A percentile compares a stretch with the other conserved stretches of the same genome.
Evolutionary conservation across 2,888 invertebrate species (phyloP).

Genomic region (Acanthopleura granulata): DNA sequence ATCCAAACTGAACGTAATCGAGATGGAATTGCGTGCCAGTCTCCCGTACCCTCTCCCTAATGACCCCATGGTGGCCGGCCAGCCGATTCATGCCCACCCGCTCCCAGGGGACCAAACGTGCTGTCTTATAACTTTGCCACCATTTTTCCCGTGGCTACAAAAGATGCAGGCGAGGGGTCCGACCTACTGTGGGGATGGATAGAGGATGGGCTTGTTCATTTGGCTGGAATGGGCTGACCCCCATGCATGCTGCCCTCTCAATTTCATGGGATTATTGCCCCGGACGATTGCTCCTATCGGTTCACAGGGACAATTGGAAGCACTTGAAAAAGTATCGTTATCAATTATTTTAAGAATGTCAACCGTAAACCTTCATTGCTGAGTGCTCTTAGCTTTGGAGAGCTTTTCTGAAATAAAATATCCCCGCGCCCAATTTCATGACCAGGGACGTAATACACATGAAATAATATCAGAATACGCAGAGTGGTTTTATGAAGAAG

Average conservation of each 20-base stretch:
- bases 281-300: not conserved
- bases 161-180: not conserved
- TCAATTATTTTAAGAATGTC: constrained; percentile 6
- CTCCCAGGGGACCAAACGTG: constrained; percentile 6
- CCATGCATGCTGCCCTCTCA: not conserved
- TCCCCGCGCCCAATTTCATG: too few relatives aligned
- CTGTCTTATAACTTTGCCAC: not conserved
- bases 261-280: not conserved
- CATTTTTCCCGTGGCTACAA: not conserved
- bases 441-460: too few relatives aligned
- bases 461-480: too few relatives aligned
- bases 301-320: not conserved
- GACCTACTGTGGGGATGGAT: not conserved
- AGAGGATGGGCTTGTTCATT: not conserved
- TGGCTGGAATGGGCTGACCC: not conserved
- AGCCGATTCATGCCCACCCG: not conserved
- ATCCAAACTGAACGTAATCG: constrained; percentile 8
- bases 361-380: too few relatives aligned
- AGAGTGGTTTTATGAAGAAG: too few relatives aligned
- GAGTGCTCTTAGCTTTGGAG: not conserved
- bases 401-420: not conserved
- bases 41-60: not conserved
- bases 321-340: constrained; percentile 4
- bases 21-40: constrained; percentile 19
- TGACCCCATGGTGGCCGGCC: not conserved